These are phyloP conservation scores for Caerostris darwini DNA, from an alignment of 1,140 invertebrate species.

Conservation along the genomic window DNA sequence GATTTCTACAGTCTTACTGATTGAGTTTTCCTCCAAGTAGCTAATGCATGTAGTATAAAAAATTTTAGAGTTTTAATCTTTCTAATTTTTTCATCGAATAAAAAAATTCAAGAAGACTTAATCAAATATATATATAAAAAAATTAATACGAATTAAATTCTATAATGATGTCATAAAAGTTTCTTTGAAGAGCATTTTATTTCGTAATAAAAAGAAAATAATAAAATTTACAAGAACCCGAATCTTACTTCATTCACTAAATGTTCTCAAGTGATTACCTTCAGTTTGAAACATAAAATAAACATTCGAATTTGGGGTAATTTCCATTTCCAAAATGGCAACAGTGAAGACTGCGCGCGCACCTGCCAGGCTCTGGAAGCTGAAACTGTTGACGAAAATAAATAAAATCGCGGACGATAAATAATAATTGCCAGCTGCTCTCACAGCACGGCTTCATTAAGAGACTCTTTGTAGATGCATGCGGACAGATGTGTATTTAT, in stretches of 20 bases:
- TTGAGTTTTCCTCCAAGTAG: too few species aligned
- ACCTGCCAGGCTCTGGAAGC: conserved; percentile 54
- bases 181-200: not conserved
- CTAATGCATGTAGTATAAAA: too few species aligned
- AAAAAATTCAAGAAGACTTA: too few species aligned
- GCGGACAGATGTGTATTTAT: conserved; percentile 64
- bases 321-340: not conserved
- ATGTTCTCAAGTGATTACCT: not conserved
- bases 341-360: conserved; percentile 3
- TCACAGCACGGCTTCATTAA: conserved; percentile 66
- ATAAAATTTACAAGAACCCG: too few species aligned
- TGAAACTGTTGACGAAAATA: conserved; percentile 53
- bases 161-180: not conserved
- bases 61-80: too few species aligned
- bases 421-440: conserved; percentile 69
- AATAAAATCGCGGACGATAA: conserved; percentile 61
- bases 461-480: conserved; percentile 6
- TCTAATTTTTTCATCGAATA: too few species aligned
- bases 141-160: not conserved
- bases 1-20: too few species aligned
- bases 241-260: not conserved
- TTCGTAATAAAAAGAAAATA: too few species aligned
- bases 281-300: not conserved
- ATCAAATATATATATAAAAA: too few species aligned
- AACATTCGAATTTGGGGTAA: not conserved